Evolutionary conservation across 2,113 vertebrate species (phyloP), one percentile per base, ranked within the genome.

Genomic region (Hymenochirus boettgeri): DNA sequence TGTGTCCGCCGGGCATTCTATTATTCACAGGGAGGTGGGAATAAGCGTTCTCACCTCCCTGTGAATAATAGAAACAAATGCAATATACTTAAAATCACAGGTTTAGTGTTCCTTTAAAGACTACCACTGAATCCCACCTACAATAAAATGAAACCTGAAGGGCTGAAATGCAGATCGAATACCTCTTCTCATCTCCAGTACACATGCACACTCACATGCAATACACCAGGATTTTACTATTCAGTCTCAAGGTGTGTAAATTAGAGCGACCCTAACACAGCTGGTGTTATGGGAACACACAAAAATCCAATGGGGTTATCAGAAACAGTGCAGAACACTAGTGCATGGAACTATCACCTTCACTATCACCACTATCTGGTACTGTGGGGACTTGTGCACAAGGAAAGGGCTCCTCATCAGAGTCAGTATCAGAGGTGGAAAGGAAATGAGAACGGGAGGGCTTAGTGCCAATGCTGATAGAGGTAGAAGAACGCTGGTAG

Each of bases 401-500:
- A 77, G 93, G 84, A 75, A 87, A 82, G 62, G 83, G 81, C 48
- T 89, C 88, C 73, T 90, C 90, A 74, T 89, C 85, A 50, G 58
- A 63, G 25, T 65, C 69, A 77, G 84, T 84, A 74, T 88, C 90
- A 76, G 86, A 87, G 79, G 88, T 90, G 73, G 89, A 91, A 81
- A 88, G 83, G 74, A 75, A 66, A 64, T 46, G 81, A 77, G 89
- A 86, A 73, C 76, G 81, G 73, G 90, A 84, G 71, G 94, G 93
- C 83, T 93, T 90, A 73, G 93, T 92, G 79, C 88, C 91, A 79
- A 99, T 85, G 87, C 80, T 84, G 85, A 98, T 90, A 62, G 92
- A 95, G 70, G 94, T 90, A 69, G 94, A 95, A 70, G 93, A 93
- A 75, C 91, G 92, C 69, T 97, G 87, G 83, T 96, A 98, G 80